phyloP scores from a whole-genome alignment of 2,888 invertebrate genomes.

The Melieria crassipennis region DNA sequence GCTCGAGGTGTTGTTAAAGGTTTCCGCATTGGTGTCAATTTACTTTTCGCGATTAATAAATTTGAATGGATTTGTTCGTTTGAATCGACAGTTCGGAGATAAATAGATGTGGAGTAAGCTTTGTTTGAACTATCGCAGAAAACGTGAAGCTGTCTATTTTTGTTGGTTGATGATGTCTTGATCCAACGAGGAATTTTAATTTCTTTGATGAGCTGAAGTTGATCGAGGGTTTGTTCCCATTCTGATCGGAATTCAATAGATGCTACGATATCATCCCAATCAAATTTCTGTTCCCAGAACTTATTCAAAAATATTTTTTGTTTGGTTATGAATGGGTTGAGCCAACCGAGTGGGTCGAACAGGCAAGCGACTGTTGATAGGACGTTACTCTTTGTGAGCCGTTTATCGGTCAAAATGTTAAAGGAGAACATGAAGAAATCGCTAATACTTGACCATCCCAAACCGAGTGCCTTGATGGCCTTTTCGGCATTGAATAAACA shows the following conservation, averaged over 20 bases:
- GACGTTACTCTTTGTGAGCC: slow-evolving; percentile 11
- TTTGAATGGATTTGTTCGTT: slow-evolving; percentile 11
- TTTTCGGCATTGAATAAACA: slow-evolving; percentile 15
- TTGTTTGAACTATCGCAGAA: slow-evolving; percentile 23
- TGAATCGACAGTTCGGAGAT: slow-evolving; percentile 20
- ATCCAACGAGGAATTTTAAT: slow-evolving; percentile 23
- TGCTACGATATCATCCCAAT: slow-evolving; percentile 15
- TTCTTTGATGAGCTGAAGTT: slow-evolving; percentile 23
- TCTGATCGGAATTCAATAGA: slow-evolving; percentile 1
- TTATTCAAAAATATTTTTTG: background rate
- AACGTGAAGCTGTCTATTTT: slow-evolving; percentile 17
- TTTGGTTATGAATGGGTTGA: slow-evolving; percentile 8
- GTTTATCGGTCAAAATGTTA: background rate
- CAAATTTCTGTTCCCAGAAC: background rate
- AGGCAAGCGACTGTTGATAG: slow-evolving; percentile 18
- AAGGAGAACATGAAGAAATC: background rate
- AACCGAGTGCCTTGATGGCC: background rate
- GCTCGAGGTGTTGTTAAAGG: slow-evolving; percentile 25
- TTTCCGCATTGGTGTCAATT: slow-evolving; percentile 18
- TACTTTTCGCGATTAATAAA: slow-evolving; percentile 13
- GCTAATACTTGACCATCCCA: slow-evolving; percentile 12
- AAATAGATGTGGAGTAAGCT: slow-evolving; percentile 21
- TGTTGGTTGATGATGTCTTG: slow-evolving; percentile 8
- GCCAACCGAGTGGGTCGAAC: slow-evolving; percentile 21
- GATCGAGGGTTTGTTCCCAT: slow-evolving; percentile 10